phyloP scores from a whole-genome alignment of 2,113 vertebrate species.

The Carassius carassius region DNA sequence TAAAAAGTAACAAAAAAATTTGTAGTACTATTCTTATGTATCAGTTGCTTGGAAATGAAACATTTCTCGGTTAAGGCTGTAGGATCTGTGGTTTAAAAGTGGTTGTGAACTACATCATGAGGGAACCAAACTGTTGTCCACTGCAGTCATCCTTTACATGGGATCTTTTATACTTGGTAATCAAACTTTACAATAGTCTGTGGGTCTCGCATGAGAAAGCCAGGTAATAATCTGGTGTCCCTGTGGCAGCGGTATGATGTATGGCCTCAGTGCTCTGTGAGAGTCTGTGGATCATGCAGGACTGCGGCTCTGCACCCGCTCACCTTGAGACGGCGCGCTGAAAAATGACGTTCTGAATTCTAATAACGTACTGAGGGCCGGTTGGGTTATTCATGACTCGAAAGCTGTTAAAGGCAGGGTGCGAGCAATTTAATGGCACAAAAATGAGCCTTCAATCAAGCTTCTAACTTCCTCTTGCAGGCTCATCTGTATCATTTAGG shows the following conservation, averaged over 20 bases:
- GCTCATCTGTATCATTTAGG: constrained; percentile 15
- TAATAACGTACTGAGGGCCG: constrained; percentile 22
- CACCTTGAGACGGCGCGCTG: constrained; percentile 37
- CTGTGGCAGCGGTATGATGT: background rate
- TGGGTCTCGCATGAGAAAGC: background rate
- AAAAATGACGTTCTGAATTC: constrained; percentile 37
- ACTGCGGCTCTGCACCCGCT: background rate
- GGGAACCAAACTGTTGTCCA: background rate
- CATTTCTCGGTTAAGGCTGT: background rate
- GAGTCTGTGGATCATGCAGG: background rate
- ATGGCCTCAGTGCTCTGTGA: background rate
- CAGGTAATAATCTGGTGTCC: background rate
- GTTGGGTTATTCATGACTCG: constrained; percentile 45
- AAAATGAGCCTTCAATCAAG: constrained; percentile 42
- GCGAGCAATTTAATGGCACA: constrained; percentile 26
- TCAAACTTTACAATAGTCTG: background rate
- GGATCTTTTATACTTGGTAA: background rate
- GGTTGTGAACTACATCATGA: background rate
- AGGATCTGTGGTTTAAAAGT: background rate
- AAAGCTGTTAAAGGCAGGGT: constrained; percentile 6
- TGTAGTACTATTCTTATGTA: background rate
- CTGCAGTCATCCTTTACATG: background rate
- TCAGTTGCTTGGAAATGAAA: background rate
- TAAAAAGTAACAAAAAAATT: too few species aligned
- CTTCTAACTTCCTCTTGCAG: background rate